Evolutionary conservation across 2,113 vertebrate genomes (phyloP).

Genomic region (Heterocephalus glaber): DNA sequence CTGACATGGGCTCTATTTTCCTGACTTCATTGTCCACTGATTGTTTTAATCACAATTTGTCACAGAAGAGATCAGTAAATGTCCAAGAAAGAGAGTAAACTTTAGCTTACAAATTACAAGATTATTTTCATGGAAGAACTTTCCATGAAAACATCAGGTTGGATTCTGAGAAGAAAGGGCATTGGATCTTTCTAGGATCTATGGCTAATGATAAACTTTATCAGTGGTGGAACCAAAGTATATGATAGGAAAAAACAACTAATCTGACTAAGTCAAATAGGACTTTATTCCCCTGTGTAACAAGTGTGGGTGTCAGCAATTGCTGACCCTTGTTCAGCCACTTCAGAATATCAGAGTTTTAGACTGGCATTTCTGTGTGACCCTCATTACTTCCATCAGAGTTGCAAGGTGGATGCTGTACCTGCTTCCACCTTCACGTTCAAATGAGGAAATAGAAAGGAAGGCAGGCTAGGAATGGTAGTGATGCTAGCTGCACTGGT

Average conservation of each 20-base stretch:
- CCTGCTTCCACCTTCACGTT: background rate
- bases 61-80: background rate
- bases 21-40: background rate
- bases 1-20: background rate
- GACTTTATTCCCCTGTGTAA: background rate
- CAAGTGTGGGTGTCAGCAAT: background rate
- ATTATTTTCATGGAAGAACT: slow-evolving; percentile 13
- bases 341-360: background rate
- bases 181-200: background rate
- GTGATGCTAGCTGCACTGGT: background rate
- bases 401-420: background rate
- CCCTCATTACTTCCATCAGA: background rate
- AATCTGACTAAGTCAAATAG: background rate
- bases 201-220: background rate
- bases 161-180: background rate
- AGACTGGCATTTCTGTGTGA: background rate
- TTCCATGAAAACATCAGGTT: background rate
- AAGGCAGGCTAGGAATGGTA: background rate
- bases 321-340: background rate
- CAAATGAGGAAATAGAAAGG: background rate
- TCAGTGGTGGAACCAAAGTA: background rate
- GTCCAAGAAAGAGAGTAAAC: background rate
- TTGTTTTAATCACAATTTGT: background rate
- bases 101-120: background rate
- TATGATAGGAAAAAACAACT: background rate